Conservation (phyloP, 2,113 vertebrate species). For the Rostratula benghalensis region DNA sequence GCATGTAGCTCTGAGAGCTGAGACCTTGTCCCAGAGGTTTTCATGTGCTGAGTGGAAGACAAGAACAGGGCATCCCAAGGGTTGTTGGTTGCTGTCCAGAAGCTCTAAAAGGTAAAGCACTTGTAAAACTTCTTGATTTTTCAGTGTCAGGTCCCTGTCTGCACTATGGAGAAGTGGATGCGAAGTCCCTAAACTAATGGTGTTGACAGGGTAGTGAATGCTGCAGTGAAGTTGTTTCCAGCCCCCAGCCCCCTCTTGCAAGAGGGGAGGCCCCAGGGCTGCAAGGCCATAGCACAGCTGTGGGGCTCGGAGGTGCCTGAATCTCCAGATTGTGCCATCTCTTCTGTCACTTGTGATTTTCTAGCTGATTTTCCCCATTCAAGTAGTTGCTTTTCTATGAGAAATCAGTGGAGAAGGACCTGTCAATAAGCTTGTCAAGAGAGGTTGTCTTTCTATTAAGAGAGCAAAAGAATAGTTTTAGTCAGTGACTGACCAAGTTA, state of each 20-base stretch:
- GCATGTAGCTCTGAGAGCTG: background rate
- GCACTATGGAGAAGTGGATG: background rate
- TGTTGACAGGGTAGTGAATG: background rate
- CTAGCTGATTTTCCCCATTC: background rate
- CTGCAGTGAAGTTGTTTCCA: background rate
- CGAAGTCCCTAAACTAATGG: background rate
- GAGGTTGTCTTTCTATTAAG: background rate
- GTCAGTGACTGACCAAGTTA: background rate
- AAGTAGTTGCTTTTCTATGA: background rate
- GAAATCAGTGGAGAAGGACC: background rate
- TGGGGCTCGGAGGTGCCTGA: background rate
- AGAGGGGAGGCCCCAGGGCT: background rate
- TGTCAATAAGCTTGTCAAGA: background rate
- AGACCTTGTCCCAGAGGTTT: background rate
- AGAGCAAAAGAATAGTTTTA: background rate
- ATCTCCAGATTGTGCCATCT: background rate
- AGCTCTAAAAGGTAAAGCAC: background rate
- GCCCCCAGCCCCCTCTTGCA: background rate
- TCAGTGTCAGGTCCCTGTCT: background rate
- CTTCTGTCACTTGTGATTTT: background rate
- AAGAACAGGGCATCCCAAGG: background rate
- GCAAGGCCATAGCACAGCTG: accelerated
- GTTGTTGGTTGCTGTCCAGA: background rate
- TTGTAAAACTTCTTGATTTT: background rate
- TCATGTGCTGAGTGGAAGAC: background rate